Evolutionary conservation across 2,113 vertebrate genomes (phyloP).

Genomic region (Petaurus breviceps): DNA sequence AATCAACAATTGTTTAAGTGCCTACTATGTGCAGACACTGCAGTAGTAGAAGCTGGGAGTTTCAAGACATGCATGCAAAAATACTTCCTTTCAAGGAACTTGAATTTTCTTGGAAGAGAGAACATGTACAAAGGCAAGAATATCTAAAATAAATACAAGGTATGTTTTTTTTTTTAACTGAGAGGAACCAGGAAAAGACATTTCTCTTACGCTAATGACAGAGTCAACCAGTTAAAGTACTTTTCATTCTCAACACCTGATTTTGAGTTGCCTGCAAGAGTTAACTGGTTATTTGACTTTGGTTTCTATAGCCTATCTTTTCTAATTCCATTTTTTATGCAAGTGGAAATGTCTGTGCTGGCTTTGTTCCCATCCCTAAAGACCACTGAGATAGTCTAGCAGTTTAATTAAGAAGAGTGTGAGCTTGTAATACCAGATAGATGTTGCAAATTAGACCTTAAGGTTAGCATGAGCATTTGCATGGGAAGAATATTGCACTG

Average conservation of each 20-base stretch:
- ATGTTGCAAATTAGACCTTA: background rate
- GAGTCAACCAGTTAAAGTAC: background rate
- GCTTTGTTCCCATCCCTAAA: background rate
- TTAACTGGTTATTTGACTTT: background rate
- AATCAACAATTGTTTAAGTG: background rate
- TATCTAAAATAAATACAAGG: background rate
- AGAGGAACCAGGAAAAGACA: background rate
- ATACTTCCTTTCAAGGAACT: background rate
- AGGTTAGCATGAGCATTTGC: background rate
- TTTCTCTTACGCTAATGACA: background rate
- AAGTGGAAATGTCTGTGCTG: background rate
- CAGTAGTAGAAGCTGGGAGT: background rate
- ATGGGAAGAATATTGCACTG: background rate
- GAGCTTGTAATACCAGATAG: background rate
- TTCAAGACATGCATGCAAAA: background rate
- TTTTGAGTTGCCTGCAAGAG: background rate
- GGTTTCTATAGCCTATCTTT: background rate
- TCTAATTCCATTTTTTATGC: background rate
- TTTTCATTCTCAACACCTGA: background rate
- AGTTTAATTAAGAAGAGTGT: conserved; percentile 3
- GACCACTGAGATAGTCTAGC: background rate
- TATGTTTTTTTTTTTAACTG: background rate
- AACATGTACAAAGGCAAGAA: background rate
- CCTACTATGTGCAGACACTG: background rate
- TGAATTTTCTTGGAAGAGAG: background rate